Evolutionary conservation across 1,140 invertebrate genomes (phyloP).

Genomic region (Trachymyrmex cornetzi): DNA sequence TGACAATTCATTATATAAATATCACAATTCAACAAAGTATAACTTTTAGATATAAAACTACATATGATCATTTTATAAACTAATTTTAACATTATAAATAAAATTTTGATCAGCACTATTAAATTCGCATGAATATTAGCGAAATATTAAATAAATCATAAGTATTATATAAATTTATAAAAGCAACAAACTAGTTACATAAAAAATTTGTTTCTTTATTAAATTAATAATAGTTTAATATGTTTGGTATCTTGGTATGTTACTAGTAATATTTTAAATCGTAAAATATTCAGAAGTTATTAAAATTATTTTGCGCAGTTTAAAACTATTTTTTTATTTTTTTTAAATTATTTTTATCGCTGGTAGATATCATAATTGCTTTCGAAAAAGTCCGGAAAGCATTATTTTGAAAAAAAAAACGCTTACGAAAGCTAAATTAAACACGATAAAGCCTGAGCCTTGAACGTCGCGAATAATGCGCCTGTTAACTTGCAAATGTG

Average conservation of each 20-base stretch:
- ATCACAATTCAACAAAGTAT: not conserved
- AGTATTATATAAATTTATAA: not conserved
- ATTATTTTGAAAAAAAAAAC: not conserved
- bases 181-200: not conserved
- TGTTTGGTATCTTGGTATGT: not conserved
- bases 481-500: conserved; percentile 41
- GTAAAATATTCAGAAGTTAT: not conserved
- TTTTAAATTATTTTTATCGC: not conserved
- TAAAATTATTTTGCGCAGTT: not conserved
- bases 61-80: not conserved
- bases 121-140: not conserved
- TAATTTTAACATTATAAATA: conserved; percentile 5
- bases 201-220: not conserved
- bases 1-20: not conserved
- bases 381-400: not conserved
- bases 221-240: conserved; percentile 12
- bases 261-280: not conserved
- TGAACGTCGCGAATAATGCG: conserved; percentile 35
- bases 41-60: conserved; percentile 1
- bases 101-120: not conserved
- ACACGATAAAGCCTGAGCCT: conserved; percentile 34
- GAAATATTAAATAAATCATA: not conserved
- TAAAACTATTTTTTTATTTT: not conserved
- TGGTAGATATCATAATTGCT: not conserved
- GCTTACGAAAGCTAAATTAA: not conserved